phyloP scores from a whole-genome alignment of 2,888 invertebrate species.

The Hirtodrosophila duncani region DNA sequence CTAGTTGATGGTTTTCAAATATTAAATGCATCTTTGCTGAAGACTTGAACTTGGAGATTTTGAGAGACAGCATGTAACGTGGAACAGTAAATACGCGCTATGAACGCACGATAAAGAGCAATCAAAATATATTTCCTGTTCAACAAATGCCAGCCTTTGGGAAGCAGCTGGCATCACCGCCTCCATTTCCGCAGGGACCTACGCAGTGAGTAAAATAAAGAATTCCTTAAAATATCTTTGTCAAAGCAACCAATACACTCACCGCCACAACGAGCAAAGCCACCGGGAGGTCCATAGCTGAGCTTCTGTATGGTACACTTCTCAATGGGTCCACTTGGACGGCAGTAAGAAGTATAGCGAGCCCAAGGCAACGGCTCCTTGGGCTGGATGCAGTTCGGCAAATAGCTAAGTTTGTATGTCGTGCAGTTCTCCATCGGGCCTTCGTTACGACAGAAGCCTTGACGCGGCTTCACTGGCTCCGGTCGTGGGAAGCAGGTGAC shows the following conservation, averaged over 20 bases:
- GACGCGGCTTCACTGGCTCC: conserved; percentile 65
- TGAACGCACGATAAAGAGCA: conserved; percentile 22
- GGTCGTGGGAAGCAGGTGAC: conserved; percentile 63
- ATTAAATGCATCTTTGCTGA: background rate
- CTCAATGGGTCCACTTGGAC: conserved; percentile 74
- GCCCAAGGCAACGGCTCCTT: conserved; percentile 76
- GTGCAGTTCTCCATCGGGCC: conserved; percentile 78
- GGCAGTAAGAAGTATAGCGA: conserved; percentile 59
- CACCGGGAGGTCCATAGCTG: conserved; percentile 82
- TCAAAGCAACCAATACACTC: conserved; percentile 68
- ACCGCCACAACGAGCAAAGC: conserved; percentile 75
- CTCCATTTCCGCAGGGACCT: conserved; percentile 48
- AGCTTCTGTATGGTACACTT: conserved; percentile 82
- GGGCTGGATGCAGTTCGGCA: conserved; percentile 78
- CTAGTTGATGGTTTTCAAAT: background rate
- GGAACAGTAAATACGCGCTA: conserved; percentile 4
- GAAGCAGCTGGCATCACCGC: conserved; percentile 38
- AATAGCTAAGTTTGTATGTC: conserved; percentile 81
- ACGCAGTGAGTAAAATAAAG: background rate
- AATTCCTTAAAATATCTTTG: conserved; percentile 39
- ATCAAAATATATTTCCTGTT: conserved; percentile 37
- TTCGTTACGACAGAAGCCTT: conserved; percentile 62
- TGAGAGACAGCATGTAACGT: conserved; percentile 35
- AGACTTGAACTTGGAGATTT: conserved; percentile 48
- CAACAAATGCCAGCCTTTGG: conserved; percentile 76